Evolutionary conservation across 2,888 invertebrate species (phyloP).

Genomic region (Xiphydria camelus): DNA sequence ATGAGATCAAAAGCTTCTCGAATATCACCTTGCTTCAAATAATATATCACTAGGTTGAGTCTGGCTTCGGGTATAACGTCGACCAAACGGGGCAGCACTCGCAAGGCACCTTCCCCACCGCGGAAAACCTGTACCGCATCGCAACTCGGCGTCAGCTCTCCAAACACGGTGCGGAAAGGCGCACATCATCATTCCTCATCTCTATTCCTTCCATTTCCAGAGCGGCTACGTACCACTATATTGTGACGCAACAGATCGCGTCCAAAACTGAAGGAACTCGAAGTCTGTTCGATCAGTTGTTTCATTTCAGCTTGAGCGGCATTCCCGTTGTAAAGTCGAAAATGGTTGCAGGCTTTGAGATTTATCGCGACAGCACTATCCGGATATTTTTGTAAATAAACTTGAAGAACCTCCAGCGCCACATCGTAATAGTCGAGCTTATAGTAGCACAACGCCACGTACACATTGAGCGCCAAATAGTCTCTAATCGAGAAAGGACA

Average conservation of each 20-base stretch:
- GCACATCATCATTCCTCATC: too few relatives aligned
- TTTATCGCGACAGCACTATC: constrained; percentile 96
- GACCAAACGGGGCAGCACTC: constrained; percentile 87
- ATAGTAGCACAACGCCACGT: constrained; percentile 96
- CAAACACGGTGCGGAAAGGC: too few relatives aligned
- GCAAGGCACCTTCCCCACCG: constrained; percentile 90
- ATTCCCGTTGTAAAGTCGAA: constrained; percentile 88
- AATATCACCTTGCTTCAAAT: constrained; percentile 86
- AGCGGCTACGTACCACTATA: constrained; percentile 66
- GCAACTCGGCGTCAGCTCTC: too few relatives aligned
- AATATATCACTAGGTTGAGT: constrained; percentile 92
- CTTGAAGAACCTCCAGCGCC: constrained; percentile 93
- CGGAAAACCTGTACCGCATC: constrained; percentile 74
- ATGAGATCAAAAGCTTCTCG: constrained; percentile 86
- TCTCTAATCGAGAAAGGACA: too few relatives aligned
- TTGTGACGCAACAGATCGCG: constrained; percentile 94
- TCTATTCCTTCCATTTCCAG: too few relatives aligned
- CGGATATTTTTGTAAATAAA: constrained; percentile 87
- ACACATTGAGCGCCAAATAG: constrained; percentile 92
- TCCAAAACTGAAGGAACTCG: constrained; percentile 72
- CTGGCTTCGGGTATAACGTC: constrained; percentile 97
- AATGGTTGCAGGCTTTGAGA: constrained; percentile 84
- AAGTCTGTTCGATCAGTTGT: constrained; percentile 74
- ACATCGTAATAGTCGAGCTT: constrained; percentile 98
- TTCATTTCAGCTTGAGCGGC: constrained; percentile 91